Conservation (phyloP, 2,888 invertebrate genomes). For the Xestoiulus laeticollis region DNA sequence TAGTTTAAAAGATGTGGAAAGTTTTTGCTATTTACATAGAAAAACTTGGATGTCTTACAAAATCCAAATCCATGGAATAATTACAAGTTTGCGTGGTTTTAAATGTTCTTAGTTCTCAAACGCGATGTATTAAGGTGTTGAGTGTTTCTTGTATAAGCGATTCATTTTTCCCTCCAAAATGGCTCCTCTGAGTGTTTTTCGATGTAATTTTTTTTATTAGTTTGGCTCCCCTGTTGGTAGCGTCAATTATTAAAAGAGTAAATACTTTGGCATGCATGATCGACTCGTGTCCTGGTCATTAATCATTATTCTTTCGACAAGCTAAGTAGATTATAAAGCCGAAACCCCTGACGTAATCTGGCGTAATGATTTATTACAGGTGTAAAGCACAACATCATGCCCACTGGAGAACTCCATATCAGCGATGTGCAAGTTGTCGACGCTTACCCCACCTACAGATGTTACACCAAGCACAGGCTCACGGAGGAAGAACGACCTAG, state of each 20-base stretch:
- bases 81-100: constrained; percentile 23
- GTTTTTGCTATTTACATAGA: too few relatives aligned
- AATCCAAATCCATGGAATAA: not conserved
- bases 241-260: constrained; percentile 38
- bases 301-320: constrained; percentile 49
- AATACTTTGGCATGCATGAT: constrained; percentile 38
- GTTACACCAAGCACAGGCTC: constrained; percentile 50
- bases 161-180: not conserved
- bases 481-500: constrained; percentile 43
- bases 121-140: not conserved
- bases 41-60: not conserved
- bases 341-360: constrained; percentile 39
- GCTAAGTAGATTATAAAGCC: constrained; percentile 45
- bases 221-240: not conserved
- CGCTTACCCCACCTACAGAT: constrained; percentile 49
- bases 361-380: constrained; percentile 54
- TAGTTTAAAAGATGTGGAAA: too few relatives aligned
- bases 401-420: constrained; percentile 51
- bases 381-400: constrained; percentile 52
- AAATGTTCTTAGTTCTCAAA: not conserved
- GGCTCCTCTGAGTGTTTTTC: constrained; percentile 24
- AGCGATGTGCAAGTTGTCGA: constrained; percentile 46
- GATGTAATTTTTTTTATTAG: not conserved
- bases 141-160: not conserved
- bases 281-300: constrained; percentile 46